A percentile compares a stretch with the other conserved stretches of the same genome.
phyloP scores from a whole-genome alignment of 2,113 vertebrate genomes.

The Columba janthina region DNA sequence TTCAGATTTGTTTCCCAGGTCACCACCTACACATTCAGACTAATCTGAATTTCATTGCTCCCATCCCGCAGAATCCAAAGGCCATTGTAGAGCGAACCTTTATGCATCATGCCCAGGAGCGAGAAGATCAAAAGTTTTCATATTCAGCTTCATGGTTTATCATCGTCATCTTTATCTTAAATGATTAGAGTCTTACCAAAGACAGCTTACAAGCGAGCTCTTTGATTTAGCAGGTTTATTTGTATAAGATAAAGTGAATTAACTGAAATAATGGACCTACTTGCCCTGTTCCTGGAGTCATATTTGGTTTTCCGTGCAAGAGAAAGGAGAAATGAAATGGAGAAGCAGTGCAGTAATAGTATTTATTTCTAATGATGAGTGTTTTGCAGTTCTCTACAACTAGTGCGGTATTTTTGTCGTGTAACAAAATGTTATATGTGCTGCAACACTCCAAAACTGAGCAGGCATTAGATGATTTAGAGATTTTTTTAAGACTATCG shows the following conservation, averaged over 20 bases:
- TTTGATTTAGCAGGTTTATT: not conserved
- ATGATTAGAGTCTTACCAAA: not conserved
- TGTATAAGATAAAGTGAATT: not conserved
- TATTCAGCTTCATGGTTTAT: not conserved
- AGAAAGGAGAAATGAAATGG: not conserved
- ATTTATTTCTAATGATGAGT: not conserved
- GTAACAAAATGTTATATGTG: not conserved
- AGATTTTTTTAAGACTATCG: not conserved
- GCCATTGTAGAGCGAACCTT: not conserved
- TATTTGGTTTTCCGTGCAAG: not conserved
- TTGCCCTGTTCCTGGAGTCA: not conserved
- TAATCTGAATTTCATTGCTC: not conserved
- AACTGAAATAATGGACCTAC: not conserved
- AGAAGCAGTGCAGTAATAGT: not conserved
- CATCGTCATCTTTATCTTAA: not conserved
- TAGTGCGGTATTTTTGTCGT: rapidly evolving
- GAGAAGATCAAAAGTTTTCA: not conserved
- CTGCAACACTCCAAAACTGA: not conserved
- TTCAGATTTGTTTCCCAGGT: not conserved
- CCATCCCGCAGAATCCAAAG: not conserved
- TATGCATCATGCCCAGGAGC: not conserved
- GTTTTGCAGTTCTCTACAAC: not conserved
- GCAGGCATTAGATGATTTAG: not conserved
- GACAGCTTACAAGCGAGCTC: not conserved
- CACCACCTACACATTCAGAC: not conserved